These are phyloP conservation scores for Pangasius djambal DNA, from an alignment of 2,797 vertebrate species.

Conservation along the genomic window DNA sequence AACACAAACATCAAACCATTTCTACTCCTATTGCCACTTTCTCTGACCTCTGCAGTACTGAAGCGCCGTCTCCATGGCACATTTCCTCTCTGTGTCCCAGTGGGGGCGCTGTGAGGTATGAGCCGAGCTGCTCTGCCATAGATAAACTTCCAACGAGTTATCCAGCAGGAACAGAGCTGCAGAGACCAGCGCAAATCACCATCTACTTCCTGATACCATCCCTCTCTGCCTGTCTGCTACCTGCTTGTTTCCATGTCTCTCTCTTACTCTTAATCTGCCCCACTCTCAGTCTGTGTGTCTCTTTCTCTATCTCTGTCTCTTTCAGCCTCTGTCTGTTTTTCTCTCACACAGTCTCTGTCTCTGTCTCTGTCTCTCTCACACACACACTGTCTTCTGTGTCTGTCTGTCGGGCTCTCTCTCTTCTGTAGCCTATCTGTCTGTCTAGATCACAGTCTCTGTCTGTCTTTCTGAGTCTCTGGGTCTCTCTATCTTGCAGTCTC, in stretches of 20 bases:
- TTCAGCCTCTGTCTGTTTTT: no score
- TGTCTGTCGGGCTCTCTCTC: no score
- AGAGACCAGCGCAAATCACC: background rate
- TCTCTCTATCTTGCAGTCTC: background rate
- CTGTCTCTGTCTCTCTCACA: background rate
- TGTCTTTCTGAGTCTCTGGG: background rate
- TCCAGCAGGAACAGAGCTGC: slow-evolving; percentile 81
- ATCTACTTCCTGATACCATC: background rate
- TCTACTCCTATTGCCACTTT: background rate
- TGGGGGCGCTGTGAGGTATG: slow-evolving; percentile 62
- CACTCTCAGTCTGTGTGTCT: no score
- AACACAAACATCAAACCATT: background rate
- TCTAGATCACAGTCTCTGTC: background rate
- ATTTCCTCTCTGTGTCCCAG: slow-evolving; percentile 72
- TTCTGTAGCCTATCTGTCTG: background rate
- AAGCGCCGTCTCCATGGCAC: slow-evolving; percentile 79
- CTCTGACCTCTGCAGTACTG: slow-evolving; percentile 80
- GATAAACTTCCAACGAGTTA: slow-evolving; percentile 80
- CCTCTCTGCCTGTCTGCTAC: background rate
- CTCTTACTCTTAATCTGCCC: no score
- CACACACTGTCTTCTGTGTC: background rate
- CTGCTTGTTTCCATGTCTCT: no score
- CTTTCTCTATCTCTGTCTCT: background rate
- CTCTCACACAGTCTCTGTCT: background rate
- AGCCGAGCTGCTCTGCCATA: slow-evolving; percentile 76